These are phyloP conservation scores for Danio rerio DNA, from an alignment of 2,113 vertebrate genomes.

Conservation along the genomic window GRCz12tu NC_133177.1:1386001-1386500, in stretches of 20 bases:
- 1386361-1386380: conserved; percentile 61
- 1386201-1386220: conserved; percentile 71
- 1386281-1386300: conserved; percentile 83
- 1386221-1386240: conserved; percentile 83
- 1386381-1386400: conserved; percentile 76
- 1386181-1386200: conserved; percentile 69
- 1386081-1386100: no score
- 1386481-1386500: conserved; percentile 64
- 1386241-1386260: conserved; percentile 63
- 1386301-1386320: conserved; percentile 79
- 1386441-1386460: conserved; percentile 64
- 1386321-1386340: conserved; percentile 79
- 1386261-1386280: conserved; percentile 75
- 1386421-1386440: conserved; percentile 71
- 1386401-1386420: conserved; percentile 75
- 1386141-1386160: no score
- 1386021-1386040: no score
- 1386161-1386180: conserved; percentile 53
- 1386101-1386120: no score
- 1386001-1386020: no score
- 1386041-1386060: no score
- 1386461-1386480: conserved; percentile 67
- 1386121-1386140: no score
- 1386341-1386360: conserved; percentile 70
- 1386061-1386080: no score